Conservation (phyloP, 2,888 invertebrate species). For the Rhopalosiphum nymphaeae region DNA sequence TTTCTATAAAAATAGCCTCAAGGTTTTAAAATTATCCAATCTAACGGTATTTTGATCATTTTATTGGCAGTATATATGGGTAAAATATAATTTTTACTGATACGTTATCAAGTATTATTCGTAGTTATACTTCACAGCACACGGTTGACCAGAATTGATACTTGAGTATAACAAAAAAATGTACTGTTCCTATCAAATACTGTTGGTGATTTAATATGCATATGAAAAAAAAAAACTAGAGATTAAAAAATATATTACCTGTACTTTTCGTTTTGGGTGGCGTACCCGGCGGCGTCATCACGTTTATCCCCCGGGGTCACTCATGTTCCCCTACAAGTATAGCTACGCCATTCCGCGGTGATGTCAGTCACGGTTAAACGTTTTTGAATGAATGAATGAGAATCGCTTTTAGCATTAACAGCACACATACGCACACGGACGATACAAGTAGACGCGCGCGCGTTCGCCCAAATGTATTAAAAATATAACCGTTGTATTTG, state of each 20-base stretch:
- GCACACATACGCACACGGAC: background rate
- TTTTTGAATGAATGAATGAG: conserved; percentile 56
- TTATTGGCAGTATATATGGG: background rate
- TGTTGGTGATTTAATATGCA: background rate
- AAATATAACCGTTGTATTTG: conserved; percentile 35
- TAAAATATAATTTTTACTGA: background rate
- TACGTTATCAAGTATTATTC: background rate
- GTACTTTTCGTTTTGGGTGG: conserved; percentile 56
- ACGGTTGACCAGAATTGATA: background rate
- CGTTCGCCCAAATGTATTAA: conserved; percentile 51
- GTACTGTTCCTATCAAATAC: background rate
- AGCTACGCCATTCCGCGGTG: conserved; percentile 45
- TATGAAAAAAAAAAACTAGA: background rate
- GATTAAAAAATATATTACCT: conserved; percentile 20
- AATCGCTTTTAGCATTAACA: conserved; percentile 43
- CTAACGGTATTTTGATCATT: background rate
- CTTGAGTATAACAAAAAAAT: background rate
- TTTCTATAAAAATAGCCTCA: background rate
- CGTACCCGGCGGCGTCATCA: conserved; percentile 65
- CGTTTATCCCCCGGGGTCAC: conserved; percentile 63
- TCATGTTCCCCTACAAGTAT: conserved; percentile 51
- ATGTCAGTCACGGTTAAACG: conserved; percentile 47
- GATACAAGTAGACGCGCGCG: background rate
- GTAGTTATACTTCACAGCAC: background rate
- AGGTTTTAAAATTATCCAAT: background rate